phyloP scores from a whole-genome alignment of 2,888 invertebrate species.

The Entomobrya proxima region DNA sequence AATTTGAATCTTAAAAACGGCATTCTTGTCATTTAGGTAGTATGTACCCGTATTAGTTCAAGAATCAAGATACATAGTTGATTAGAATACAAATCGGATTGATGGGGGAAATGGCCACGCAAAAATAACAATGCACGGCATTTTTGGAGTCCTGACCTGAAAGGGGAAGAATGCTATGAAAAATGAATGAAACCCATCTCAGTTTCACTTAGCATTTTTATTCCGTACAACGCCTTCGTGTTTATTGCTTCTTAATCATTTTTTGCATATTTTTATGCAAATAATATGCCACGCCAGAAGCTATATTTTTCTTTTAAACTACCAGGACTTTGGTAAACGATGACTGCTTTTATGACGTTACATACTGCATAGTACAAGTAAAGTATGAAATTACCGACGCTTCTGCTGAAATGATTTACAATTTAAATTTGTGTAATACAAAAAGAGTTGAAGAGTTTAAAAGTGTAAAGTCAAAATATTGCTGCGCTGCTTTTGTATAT shows the following conservation, averaged over 20 bases:
- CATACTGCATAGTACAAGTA: no score
- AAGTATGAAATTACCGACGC: no score
- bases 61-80: not conserved
- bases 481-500: no score
- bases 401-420: constrained; percentile 44
- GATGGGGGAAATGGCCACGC: not conserved
- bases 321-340: no score
- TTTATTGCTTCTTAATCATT: constrained; percentile 45
- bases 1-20: not conserved
- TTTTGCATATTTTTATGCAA: constrained; percentile 36
- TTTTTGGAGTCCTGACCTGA: constrained; percentile 1
- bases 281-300: constrained; percentile 30
- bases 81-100: constrained; percentile 2
- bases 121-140: not conserved
- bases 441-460: not conserved
- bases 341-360: no score
- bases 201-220: not conserved
- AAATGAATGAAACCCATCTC: constrained; percentile 13
- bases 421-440: constrained; percentile 1
- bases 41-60: no score
- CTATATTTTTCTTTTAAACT: not conserved
- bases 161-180: not conserved
- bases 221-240: constrained; percentile 23
- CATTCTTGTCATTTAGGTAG: not conserved
- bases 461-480: not conserved